Percentiles rank a stretch among this genome's conserved stretches.
Conservation (phyloP, 2,797 vertebrate species). For the Galagoides demidoff region DNA sequence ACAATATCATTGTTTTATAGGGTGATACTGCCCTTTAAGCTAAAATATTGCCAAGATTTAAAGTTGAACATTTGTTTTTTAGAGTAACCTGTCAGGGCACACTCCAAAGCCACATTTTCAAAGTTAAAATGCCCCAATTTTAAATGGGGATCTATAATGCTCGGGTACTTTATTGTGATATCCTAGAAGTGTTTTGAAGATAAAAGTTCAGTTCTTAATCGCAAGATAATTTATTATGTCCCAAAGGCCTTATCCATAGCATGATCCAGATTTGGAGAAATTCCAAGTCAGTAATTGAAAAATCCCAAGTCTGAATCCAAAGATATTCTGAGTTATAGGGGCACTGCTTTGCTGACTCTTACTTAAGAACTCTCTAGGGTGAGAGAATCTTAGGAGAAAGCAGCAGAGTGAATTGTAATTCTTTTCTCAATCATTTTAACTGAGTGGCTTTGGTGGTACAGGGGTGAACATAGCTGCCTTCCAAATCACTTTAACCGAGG, state of each 20-base stretch:
- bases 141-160: neutral
- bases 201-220: conserved; percentile 20
- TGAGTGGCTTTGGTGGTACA: neutral
- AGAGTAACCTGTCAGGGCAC: neutral
- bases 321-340: neutral
- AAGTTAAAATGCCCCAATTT: conserved; percentile 18
- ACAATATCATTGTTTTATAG: neutral
- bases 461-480: no score
- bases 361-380: neutral
- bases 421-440: conserved; percentile 17
- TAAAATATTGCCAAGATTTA: conserved; percentile 19
- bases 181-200: conserved; percentile 18
- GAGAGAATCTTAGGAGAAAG: neutral
- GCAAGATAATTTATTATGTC: neutral
- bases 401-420: neutral
- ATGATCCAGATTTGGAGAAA: neutral
- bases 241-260: neutral
- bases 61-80: conserved; percentile 39
- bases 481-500: conserved; percentile 1
- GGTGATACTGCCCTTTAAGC: neutral
- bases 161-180: neutral
- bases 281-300: neutral
- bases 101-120: neutral
- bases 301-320: neutral
- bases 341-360: conserved; percentile 2